Evolutionary conservation across 2,113 vertebrate genomes (phyloP).

Genomic region (Sceloporus undulatus): DNA sequence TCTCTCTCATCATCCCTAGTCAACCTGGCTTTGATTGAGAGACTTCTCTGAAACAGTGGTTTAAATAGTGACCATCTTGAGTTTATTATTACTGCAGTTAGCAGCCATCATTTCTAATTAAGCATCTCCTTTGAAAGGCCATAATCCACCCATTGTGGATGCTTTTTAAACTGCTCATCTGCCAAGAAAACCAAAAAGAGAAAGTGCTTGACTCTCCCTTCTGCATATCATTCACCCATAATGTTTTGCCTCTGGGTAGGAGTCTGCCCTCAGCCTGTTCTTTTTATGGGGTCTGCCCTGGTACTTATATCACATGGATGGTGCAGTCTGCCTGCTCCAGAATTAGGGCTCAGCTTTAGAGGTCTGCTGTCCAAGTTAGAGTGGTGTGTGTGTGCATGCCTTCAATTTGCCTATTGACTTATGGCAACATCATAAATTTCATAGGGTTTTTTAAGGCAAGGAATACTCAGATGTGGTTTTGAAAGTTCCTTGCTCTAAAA

Average conservation of each 20-base stretch:
- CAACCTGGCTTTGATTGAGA: conserved; percentile 6
- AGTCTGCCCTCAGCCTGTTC: background rate
- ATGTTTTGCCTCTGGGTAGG: background rate
- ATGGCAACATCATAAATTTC: too few relatives aligned
- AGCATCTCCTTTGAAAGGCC: conserved; percentile 4
- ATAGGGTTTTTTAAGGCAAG: too few relatives aligned
- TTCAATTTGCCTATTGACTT: background rate
- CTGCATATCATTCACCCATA: background rate
- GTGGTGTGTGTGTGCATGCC: background rate
- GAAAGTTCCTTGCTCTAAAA: too few relatives aligned
- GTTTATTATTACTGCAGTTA: conserved; percentile 7
- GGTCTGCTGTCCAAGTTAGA: background rate
- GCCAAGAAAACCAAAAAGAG: background rate
- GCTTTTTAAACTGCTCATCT: background rate
- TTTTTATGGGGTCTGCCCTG: background rate
- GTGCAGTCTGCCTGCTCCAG: background rate
- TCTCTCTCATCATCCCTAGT: background rate
- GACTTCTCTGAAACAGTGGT: background rate
- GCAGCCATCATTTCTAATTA: conserved; percentile 27
- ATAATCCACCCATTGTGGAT: background rate
- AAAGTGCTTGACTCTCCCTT: background rate
- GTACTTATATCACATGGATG: background rate
- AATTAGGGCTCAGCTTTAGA: background rate
- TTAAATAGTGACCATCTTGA: conserved; percentile 17
- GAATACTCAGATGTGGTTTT: too few relatives aligned